Base-by-base conservation (phyloP, 1,140 invertebrate species). In the Anoplolepis gracilipes region DNA sequence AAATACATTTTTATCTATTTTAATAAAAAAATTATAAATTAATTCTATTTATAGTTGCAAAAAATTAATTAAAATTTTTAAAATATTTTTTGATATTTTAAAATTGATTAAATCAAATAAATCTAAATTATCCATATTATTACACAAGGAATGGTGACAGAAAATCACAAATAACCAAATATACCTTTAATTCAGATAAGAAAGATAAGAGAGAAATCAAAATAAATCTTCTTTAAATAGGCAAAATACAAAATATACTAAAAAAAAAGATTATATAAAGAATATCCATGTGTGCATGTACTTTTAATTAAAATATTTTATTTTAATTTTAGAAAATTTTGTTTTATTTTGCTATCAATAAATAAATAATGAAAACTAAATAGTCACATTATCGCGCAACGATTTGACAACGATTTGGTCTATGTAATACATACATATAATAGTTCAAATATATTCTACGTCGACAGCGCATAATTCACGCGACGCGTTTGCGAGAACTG, bases 401-500 rank as follows among this genome's bases (percentile, higher is more conserved):
- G 28, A 30, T 61, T 10, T 28, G 8, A 76, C 16, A n/a, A n/a
- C n/a, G n/a, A n/a, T n/a, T n/a, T 16, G 13, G 16, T 28, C 8
- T 62, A 28, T 46, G 49, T 49, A 49, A 70, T 62, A n/a, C n/a
- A n/a, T n/a, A n/a, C n/a, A n/a, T n/a, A 49, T 49, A 85, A 57
- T 28, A 33, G 2, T 16, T 2, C 3, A 22, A 57, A 72, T 33
- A 42, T 49, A 73, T 55, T 36, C 4, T 2, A 11, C 30, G n/a
- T 28, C 75, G 22, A n/a, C 53, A 61, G 11, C 69, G 65, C 79
- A 82, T 82, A 88, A 89, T 89, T 82, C 69, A 76, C 53, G 19
- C 39, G 19, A 22, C 28, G 49, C 13, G 73, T 53, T 42, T 49
- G 59, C 53, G 64, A 64, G 57, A 70, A 36, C 46, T 39, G 64